Percentiles rank a stretch among this genome's conserved stretches.
Conservation (phyloP, 2,797 vertebrate species). For the Squalus acanthias region DNA sequence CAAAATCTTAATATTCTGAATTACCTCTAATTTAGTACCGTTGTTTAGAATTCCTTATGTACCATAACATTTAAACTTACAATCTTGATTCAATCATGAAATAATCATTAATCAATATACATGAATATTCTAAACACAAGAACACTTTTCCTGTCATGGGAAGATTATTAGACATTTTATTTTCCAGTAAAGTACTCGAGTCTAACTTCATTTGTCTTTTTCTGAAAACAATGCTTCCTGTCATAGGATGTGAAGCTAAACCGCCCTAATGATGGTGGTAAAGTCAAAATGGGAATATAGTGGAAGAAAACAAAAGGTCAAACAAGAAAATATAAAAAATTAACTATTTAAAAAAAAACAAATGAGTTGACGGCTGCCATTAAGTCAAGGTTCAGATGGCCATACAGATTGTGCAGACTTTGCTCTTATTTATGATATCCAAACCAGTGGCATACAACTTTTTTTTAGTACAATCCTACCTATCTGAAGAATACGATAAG, state of each 20-base stretch:
- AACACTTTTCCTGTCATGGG: neutral
- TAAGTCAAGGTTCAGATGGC: neutral
- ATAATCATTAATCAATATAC: neutral
- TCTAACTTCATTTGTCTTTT: neutral
- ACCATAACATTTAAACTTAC: neutral
- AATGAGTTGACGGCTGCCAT: neutral
- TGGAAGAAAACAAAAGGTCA: neutral
- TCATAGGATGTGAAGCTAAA: neutral
- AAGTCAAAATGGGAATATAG: neutral
- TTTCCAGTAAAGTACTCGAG: neutral
- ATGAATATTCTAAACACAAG: neutral
- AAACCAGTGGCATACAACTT: neutral
- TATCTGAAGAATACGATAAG: neutral
- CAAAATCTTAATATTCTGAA: neutral
- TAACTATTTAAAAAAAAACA: neutral
- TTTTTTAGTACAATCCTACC: neutral
- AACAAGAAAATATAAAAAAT: neutral
- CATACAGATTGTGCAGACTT: neutral
- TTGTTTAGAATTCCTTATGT: neutral
- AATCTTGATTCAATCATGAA: neutral
- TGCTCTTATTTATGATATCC: neutral
- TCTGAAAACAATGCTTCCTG: neutral
- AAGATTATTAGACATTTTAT: neutral
- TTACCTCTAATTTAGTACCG: neutral
- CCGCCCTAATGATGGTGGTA: neutral